phyloP scores from a whole-genome alignment of 2,797 vertebrate genomes.

The Epinephelus malabaricus region DNA sequence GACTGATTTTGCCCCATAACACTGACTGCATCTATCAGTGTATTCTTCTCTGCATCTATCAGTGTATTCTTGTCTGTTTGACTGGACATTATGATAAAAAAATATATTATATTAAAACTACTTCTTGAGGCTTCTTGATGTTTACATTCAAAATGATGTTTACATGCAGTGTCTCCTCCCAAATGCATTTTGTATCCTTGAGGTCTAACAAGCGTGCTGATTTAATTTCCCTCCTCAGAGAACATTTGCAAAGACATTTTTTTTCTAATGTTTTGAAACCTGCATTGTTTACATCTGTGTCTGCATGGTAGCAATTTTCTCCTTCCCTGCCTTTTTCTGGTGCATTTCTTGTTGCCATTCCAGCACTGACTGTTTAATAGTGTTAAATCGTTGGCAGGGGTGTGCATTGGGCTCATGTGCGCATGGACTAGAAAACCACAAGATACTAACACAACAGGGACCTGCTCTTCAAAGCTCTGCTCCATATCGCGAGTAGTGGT shows the following conservation, averaged over 20 bases:
- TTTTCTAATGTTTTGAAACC: background rate
- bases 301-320: background rate
- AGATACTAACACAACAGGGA: background rate
- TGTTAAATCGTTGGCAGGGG: background rate
- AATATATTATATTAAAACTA: background rate
- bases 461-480: background rate
- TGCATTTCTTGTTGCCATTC: background rate
- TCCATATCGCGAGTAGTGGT: background rate
- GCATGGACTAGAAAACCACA: background rate
- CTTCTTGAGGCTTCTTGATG: background rate
- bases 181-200: background rate
- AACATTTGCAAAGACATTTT: background rate
- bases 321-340: background rate
- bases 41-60: background rate
- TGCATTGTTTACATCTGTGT: conserved; percentile 12
- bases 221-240: conserved; percentile 17
- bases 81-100: background rate
- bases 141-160: background rate
- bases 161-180: background rate
- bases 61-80: background rate
- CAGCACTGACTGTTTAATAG: background rate
- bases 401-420: background rate
- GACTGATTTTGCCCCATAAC: too few relatives aligned
- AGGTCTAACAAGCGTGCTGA: background rate
- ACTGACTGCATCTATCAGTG: background rate